phyloP scores from a whole-genome alignment of 2,888 invertebrate species.

The Cataglyphis rosenhaueri region DNA sequence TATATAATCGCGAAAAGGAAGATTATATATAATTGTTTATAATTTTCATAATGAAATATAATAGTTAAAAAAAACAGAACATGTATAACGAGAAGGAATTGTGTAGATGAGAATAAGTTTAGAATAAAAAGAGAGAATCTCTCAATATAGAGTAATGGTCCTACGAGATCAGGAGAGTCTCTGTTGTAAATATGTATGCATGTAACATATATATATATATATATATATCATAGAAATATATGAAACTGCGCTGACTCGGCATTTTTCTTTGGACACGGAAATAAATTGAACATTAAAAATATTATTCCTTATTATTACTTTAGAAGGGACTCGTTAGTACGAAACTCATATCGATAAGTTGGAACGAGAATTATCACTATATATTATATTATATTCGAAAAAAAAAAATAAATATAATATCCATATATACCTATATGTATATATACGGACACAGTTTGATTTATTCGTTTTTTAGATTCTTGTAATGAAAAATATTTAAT shows the following conservation, averaged over 20 bases:
- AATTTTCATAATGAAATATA: too few relatives aligned
- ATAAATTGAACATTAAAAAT: neutral
- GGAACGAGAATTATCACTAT: neutral
- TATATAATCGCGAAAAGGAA: neutral
- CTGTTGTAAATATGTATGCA: slow-evolving; percentile 4
- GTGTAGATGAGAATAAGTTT: slow-evolving; percentile 15
- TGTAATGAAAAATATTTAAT: too few relatives aligned
- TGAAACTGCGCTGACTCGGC: neutral
- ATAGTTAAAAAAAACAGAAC: too few relatives aligned
- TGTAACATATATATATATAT: neutral
- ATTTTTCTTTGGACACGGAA: neutral
- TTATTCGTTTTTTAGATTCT: too few relatives aligned
- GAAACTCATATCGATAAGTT: neutral
- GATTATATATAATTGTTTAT: neutral
- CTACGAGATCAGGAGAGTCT: neutral
- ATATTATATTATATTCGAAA: too few relatives aligned
- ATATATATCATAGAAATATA: neutral
- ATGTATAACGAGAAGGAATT: too few relatives aligned
- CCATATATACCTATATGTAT: too few relatives aligned
- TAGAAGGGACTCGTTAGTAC: neutral
- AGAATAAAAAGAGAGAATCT: slow-evolving; percentile 4
- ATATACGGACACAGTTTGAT: too few relatives aligned
- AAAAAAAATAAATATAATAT: too few relatives aligned
- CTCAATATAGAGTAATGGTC: slow-evolving; percentile 10
- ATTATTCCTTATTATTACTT: neutral